Evolutionary conservation across 2,113 vertebrate species (phyloP), one percentile per base, ranked within the genome.

Genomic region (Petrocephalus microphthalmus): DNA sequence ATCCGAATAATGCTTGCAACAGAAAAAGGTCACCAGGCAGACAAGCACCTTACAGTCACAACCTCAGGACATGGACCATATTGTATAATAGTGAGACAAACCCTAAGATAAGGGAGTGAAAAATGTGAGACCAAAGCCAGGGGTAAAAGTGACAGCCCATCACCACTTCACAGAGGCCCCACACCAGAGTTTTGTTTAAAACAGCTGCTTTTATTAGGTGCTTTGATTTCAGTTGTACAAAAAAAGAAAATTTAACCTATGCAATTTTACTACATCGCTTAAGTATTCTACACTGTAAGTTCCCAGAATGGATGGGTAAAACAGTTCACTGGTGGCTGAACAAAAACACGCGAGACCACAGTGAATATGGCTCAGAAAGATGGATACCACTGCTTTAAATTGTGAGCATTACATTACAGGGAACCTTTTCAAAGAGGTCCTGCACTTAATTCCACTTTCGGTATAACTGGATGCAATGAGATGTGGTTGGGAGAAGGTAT

Each of bases 141-240:
- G 33, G 33, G 60, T 29, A 45, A 33, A 29, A 81, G 33, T 45
- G 42, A 33, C 17, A 33, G 4, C 37, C 29, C 5, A 5, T 45
- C 7, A 37, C 67, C 25, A 33, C 29, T n/a, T 1, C 45, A 8
- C 3, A 53, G 22, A 85, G 25, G 25, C n/a, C 7, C n/a, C 49
- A 84, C 83, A 84, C 51, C 54, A 7, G 25, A 54, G 22, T n/a
- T 54, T 42, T 22, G 1, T 85, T 85, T 33, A 54, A 85, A 85
- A 54, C 84, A 85, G 49, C 29, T 85, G 84, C 52, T 54, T 85
- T 85, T 85, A 85, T 85, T 85, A 56, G 84, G 49, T 85, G 52
- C 29, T 85, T 85, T 56, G 17, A 85, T 85, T 85, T 85, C 84
- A 51, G 52, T 54, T 54, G 52, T 85, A 85, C 51, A 85, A 85